A percentile compares a stretch with the other conserved stretches of the same genome.
phyloP scores from a whole-genome alignment of 2,797 vertebrate genomes.

The Lithobates pipiens region DNA sequence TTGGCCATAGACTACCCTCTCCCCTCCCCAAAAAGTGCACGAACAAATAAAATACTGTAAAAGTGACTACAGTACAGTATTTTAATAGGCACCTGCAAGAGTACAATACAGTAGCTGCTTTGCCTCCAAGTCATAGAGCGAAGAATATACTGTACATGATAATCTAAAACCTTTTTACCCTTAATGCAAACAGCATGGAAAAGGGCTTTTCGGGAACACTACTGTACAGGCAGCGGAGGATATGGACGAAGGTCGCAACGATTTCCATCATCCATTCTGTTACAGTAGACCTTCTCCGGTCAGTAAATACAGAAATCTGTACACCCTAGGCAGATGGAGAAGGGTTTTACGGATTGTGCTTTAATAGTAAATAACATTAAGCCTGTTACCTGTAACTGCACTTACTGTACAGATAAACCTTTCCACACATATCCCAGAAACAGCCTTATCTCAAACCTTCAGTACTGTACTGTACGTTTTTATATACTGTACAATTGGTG shows the following conservation, averaged over 20 bases:
- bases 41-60: too few relatives aligned
- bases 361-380: conserved; percentile 73
- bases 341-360: conserved; percentile 68
- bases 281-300: conserved; percentile 70
- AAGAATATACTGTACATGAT: too few relatives aligned
- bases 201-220: conserved; percentile 37
- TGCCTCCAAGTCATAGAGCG: too few relatives aligned
- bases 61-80: too few relatives aligned
- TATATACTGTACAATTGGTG: conserved; percentile 14
- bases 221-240: conserved; percentile 63
- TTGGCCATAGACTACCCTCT: too few relatives aligned
- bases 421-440: conserved; percentile 34
- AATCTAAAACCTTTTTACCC: conserved; percentile 41
- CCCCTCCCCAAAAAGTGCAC: too few relatives aligned
- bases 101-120: too few relatives aligned
- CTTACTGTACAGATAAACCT: conserved; percentile 51
- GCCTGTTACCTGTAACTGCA: conserved; percentile 63
- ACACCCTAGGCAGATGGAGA: conserved; percentile 48
- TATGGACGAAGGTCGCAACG: conserved; percentile 74
- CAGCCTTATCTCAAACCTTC: conserved; percentile 31
- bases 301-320: conserved; percentile 78
- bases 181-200: conserved; percentile 57
- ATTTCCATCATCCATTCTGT: conserved; percentile 77
- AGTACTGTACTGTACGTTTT: too few relatives aligned
- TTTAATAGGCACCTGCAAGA: too few relatives aligned